Evolutionary conservation across 2,113 vertebrate species (phyloP), one percentile per base, ranked within the genome.

Genomic region (Porphyrio hochstetteri): DNA sequence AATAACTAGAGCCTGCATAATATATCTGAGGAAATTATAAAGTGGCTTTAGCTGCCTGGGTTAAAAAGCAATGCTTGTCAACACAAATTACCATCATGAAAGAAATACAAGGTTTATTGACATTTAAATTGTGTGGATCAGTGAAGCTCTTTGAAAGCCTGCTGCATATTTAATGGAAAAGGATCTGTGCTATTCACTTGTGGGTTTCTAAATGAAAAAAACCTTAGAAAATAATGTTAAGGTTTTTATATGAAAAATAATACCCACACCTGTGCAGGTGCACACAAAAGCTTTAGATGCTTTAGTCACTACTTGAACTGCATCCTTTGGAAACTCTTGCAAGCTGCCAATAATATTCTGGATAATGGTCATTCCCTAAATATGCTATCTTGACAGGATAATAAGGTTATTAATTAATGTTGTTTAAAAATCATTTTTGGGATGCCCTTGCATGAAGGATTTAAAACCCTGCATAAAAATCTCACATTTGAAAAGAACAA

Each of bases 51-150:
- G 2, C 65, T 95, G 13, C 35, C 60, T 86, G 61, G 14, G 12
- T 92, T 89, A 83, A 88, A 95, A 93, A 74, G 7, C 40, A 81
- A 38, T 46, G 10, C 36, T 94, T 94, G 55, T 90, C 86, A 90
- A 64, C 46, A 93, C 25, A 91, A 90, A 86, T 83, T 83, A 74
- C 61, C 20, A 53, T 88, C 46, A 86, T 65, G 17, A 68, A 76
- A 75, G 76, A 13, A 92, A 71, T 68, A 11, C 19, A 79, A 61
- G 35, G 17, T 94, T 90, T 80, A n/a, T 86, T 91, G 70, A 27
- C 50, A 79, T 90, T 81, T 93, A 38, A 61, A 90, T 84, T 68
- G 25, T 55, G 15, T 77, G 67, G 50, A 71, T 44, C 46, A 40
- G 12, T 82, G 42, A 74, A 68, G 27, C 4, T 63, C 74, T 91